A percentile compares a stretch with the other conserved stretches of the same genome.
These are phyloP conservation scores for Dromiciops gliroides DNA, from an alignment of 2,113 vertebrate genomes.

Conservation along the genomic window DNA sequence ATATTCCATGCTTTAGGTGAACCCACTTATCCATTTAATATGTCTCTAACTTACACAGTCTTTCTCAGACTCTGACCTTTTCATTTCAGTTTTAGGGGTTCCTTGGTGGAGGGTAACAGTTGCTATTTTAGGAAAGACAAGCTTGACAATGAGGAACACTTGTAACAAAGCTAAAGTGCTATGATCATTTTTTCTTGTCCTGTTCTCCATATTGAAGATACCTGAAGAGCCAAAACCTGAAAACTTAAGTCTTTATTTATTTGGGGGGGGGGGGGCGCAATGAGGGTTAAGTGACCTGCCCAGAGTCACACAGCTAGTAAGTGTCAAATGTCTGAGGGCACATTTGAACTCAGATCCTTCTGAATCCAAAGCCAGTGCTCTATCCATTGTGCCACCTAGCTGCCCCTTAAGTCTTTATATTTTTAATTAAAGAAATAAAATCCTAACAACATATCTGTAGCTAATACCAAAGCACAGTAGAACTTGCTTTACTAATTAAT, in stretches of 20 bases:
- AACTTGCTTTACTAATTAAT: background rate
- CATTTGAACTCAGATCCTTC: too few relatives aligned
- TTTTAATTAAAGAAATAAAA: background rate
- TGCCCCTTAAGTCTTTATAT: too few relatives aligned
- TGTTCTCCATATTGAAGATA: background rate
- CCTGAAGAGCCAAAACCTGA: background rate
- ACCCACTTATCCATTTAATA: background rate
- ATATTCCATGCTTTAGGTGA: constrained; percentile 10
- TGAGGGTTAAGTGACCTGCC: too few relatives aligned
- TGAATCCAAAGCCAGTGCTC: too few relatives aligned
- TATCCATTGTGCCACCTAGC: too few relatives aligned
- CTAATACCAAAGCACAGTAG: background rate
- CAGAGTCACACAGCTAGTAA: too few relatives aligned
- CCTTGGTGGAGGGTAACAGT: background rate
- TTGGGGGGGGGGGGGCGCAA: too few relatives aligned
- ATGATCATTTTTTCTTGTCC: background rate
- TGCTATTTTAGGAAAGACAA: background rate
- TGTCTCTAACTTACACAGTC: background rate
- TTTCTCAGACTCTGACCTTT: constrained; percentile 22
- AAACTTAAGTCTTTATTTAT: background rate
- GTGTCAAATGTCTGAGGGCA: too few relatives aligned
- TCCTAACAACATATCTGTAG: background rate
- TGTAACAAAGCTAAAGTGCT: background rate
- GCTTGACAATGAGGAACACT: background rate
- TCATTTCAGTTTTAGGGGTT: constrained; percentile 18